Conservation (phyloP, 2,888 invertebrate genomes). For the Calephelis perditalis region DNA sequence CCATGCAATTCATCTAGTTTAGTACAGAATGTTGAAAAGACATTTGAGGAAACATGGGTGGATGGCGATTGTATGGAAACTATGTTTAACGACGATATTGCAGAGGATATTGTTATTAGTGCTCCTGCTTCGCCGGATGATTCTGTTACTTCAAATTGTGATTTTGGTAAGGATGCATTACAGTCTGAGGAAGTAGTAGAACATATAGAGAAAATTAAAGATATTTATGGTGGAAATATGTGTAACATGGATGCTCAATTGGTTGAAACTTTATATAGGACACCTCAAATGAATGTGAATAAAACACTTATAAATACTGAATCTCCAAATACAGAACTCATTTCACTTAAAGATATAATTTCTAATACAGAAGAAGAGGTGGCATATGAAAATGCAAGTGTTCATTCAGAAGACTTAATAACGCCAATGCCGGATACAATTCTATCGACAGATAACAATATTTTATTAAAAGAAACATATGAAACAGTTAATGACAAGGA, state of each 20-base stretch:
- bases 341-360: slow-evolving; percentile 22
- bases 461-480: slow-evolving; percentile 5
- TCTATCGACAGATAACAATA: slow-evolving; percentile 20
- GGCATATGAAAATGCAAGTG: neutral
- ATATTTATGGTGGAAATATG: slow-evolving; percentile 54
- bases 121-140: slow-evolving; percentile 43
- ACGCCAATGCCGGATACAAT: neutral
- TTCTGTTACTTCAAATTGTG: slow-evolving; percentile 34
- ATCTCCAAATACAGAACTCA: slow-evolving; percentile 27
- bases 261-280: slow-evolving; percentile 55
- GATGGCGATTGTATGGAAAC: slow-evolving; percentile 69
- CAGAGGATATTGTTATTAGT: slow-evolving; percentile 54
- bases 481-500: neutral
- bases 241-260: slow-evolving; percentile 49
- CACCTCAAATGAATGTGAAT: slow-evolving; percentile 60
- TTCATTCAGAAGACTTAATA: slow-evolving; percentile 32
- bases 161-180: slow-evolving; percentile 34
- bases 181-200: slow-evolving; percentile 37
- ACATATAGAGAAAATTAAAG: slow-evolving; percentile 47
- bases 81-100: slow-evolving; percentile 62
- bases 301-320: slow-evolving; percentile 45
- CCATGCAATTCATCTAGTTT: slow-evolving; percentile 37
- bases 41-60: slow-evolving; percentile 56
- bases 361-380: slow-evolving; percentile 18
- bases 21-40: slow-evolving; percentile 39